Conservation (phyloP, 2,797 vertebrate genomes). For the Anabacerthia variegaticeps region DNA sequence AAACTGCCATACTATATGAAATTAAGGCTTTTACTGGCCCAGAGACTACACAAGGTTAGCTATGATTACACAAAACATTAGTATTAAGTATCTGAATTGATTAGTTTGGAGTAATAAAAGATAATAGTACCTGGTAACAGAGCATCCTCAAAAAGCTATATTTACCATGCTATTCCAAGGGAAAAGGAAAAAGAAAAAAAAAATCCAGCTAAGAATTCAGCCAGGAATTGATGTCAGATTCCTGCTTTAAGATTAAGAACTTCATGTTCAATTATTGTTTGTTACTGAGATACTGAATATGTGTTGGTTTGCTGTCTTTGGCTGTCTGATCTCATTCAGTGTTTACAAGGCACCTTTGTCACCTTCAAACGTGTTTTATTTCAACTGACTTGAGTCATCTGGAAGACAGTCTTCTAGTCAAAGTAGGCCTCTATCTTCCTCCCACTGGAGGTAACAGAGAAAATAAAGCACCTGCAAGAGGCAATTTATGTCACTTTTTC, state of each 20-base stretch:
- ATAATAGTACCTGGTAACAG: background rate
- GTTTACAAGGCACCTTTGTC: background rate
- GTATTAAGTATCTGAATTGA: constrained; percentile 29
- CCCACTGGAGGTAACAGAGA: background rate
- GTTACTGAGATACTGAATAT: background rate
- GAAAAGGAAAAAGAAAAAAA: background rate
- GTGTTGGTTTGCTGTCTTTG: background rate
- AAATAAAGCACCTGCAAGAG: background rate
- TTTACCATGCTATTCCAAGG: background rate
- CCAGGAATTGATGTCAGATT: background rate
- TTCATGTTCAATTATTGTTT: constrained; percentile 37
- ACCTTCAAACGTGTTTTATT: background rate
- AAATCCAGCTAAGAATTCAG: constrained; percentile 4
- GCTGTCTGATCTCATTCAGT: constrained; percentile 12
- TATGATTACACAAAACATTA: constrained; percentile 42
- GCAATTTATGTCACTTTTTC: background rate
- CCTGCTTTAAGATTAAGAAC: constrained; percentile 1
- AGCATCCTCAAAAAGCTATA: background rate
- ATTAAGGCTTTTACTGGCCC: background rate
- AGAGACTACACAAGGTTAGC: background rate
- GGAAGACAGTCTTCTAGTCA: background rate
- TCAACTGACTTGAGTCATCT: background rate
- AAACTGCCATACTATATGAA: background rate
- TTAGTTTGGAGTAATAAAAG: constrained; percentile 5
- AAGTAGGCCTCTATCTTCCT: background rate